phyloP scores from a whole-genome alignment of 2,797 vertebrate species.

The Parauchenoglanis ngamensis region DNA sequence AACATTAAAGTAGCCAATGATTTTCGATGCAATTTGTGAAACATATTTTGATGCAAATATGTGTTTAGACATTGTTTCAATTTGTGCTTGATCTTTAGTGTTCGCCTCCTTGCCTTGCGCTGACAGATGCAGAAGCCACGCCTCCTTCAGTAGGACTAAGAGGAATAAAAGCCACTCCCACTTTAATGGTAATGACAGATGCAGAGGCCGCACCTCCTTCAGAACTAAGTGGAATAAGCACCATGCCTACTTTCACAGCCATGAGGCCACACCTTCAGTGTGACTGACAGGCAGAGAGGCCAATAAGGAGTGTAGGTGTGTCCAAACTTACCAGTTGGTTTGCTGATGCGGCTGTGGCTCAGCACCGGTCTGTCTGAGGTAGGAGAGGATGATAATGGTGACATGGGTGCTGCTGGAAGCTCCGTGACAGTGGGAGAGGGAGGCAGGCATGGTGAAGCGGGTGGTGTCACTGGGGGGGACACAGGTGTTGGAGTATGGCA shows the following conservation, averaged over 20 bases:
- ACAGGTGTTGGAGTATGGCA: conserved; percentile 77
- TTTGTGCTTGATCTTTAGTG: background rate
- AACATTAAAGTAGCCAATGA: background rate
- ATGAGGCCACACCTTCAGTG: too few relatives aligned
- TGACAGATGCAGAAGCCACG: background rate
- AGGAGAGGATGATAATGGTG: conserved; percentile 58
- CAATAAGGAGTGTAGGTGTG: background rate
- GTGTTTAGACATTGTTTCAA: background rate
- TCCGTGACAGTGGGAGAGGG: conserved; percentile 61
- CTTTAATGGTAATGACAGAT: background rate
- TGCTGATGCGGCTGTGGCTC: conserved; percentile 75
- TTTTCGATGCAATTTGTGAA: background rate
- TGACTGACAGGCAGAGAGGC: background rate
- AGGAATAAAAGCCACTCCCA: background rate
- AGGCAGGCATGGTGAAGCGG: conserved; percentile 54
- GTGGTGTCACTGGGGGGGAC: conserved; percentile 52
- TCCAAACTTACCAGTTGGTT: conserved; percentile 72
- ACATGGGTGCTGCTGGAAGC: conserved; percentile 70
- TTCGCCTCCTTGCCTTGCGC: background rate
- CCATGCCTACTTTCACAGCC: background rate
- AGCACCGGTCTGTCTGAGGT: conserved; percentile 66
- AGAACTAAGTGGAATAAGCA: background rate
- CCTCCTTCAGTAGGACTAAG: background rate
- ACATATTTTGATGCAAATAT: background rate
- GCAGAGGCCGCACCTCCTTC: background rate